A percentile compares a stretch with the other conserved stretches of the same genome.
phyloP scores from a whole-genome alignment of 2,888 invertebrate genomes.

The Coremacera marginata region DNA sequence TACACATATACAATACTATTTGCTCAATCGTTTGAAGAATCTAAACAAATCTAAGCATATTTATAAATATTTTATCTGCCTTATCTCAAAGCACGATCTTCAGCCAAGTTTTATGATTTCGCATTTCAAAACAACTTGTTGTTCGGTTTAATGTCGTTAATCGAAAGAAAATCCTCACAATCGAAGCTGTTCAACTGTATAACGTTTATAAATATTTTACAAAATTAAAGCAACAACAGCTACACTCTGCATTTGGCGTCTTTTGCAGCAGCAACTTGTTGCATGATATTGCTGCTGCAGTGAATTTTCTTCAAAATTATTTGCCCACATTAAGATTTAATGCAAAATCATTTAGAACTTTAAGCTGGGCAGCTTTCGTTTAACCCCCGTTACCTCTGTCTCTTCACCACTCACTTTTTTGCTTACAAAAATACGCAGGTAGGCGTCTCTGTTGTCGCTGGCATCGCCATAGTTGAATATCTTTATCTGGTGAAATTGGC shows the following conservation, averaged over 20 bases:
- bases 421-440: background rate
- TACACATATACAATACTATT: no score
- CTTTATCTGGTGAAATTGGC: constrained; percentile 25
- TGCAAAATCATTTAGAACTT: constrained; percentile 19
- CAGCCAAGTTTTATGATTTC: no score
- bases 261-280: background rate
- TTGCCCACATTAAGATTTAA: constrained; percentile 18
- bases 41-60: no score
- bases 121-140: no score
- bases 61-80: no score
- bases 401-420: background rate
- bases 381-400: no score
- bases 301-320: background rate
- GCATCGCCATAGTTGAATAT: constrained; percentile 24
- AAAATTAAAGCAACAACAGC: background rate
- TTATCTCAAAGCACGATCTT: no score
- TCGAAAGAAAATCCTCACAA: no score
- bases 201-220: background rate
- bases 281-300: background rate
- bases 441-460: constrained; percentile 2
- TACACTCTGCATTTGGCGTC: background rate
- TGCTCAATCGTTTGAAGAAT: no score
- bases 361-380: no score
- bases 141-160: no score
- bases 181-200: background rate